Conservation (phyloP, 2,888 invertebrate genomes). For the Campoletis raptor region DNA sequence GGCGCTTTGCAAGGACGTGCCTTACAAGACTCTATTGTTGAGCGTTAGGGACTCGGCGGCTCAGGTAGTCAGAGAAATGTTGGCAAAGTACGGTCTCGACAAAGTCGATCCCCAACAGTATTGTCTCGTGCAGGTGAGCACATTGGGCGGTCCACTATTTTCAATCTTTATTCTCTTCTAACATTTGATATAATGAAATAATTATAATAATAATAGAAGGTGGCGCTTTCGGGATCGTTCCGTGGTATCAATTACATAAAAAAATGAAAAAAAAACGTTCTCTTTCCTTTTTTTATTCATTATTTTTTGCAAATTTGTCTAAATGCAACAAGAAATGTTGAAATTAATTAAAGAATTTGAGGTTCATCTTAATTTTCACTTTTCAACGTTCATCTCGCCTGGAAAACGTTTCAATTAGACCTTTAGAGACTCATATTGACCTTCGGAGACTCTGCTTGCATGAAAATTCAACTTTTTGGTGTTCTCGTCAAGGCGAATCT, state of each 20-base stretch:
- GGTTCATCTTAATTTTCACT: too few relatives aligned
- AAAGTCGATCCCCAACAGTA: slow-evolving; percentile 96
- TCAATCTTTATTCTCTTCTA: neutral
- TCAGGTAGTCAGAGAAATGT: slow-evolving; percentile 97
- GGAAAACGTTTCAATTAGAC: too few relatives aligned
- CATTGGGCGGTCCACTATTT: slow-evolving; percentile 5
- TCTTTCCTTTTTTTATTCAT: neutral
- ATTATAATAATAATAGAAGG: neutral
- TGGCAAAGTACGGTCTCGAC: slow-evolving; percentile 98
- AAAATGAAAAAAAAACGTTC: slow-evolving; percentile 7
- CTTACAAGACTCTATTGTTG: slow-evolving; percentile 98
- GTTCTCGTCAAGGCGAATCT: too few relatives aligned
- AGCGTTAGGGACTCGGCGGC: slow-evolving; percentile 97
- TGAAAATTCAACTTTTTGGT: too few relatives aligned
- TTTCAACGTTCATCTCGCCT: too few relatives aligned
- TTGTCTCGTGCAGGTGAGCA: slow-evolving; percentile 96
- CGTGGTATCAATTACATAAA: slow-evolving; percentile 11
- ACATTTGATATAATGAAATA: neutral
- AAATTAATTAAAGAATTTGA: too few relatives aligned
- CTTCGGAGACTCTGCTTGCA: too few relatives aligned
- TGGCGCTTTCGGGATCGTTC: neutral
- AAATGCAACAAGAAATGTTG: neutral
- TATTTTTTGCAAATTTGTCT: neutral
- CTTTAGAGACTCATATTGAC: too few relatives aligned
- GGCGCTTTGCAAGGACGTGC: slow-evolving; percentile 97